Conservation (phyloP, 2,797 vertebrate genomes). For the Lycodopsis pacificus region DNA sequence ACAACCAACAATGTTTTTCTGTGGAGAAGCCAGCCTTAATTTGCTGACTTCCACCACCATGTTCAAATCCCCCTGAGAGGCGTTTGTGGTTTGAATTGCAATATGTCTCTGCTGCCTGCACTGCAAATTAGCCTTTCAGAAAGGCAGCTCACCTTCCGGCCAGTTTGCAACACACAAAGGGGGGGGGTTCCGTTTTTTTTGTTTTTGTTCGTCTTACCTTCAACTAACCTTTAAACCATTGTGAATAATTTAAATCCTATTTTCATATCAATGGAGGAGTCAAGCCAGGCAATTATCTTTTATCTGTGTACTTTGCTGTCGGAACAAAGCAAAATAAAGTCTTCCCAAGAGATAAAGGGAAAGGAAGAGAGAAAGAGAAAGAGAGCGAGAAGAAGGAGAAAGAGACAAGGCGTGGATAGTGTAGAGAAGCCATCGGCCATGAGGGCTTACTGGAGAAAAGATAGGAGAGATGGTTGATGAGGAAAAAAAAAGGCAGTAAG, state of each 20-base stretch:
- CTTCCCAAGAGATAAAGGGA: conserved; percentile 84
- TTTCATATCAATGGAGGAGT: conserved; percentile 99
- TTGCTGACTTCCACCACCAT: conserved; percentile 90
- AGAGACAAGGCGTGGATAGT: conserved; percentile 27
- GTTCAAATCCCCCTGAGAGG: conserved; percentile 88
- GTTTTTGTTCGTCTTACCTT: conserved; percentile 85
- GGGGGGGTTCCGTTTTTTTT: conserved; percentile 30
- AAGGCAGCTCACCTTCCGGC: conserved; percentile 87
- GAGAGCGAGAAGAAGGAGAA: conserved; percentile 27
- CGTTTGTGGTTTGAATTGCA: conserved; percentile 86
- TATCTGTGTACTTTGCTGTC: conserved; percentile 97
- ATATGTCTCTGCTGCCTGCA: conserved; percentile 83
- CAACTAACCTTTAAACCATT: conserved; percentile 97
- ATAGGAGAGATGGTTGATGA: conserved; percentile 46
- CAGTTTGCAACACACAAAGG: conserved; percentile 72
- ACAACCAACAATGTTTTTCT: conserved; percentile 82
- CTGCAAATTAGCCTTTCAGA: conserved; percentile 93
- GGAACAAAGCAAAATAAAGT: conserved; percentile 93
- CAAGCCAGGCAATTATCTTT: conserved; percentile 99
- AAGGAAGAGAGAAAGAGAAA: conserved; percentile 56
- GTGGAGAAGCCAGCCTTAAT: conserved; percentile 86
- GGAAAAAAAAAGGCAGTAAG: conserved; percentile 30
- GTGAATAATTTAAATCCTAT: conserved; percentile 99
- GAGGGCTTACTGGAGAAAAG: conserved; percentile 34
- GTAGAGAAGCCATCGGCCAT: conserved; percentile 51